phyloP scores from a whole-genome alignment of 2,888 invertebrate species.

The Oxyteleia sp. region DNA sequence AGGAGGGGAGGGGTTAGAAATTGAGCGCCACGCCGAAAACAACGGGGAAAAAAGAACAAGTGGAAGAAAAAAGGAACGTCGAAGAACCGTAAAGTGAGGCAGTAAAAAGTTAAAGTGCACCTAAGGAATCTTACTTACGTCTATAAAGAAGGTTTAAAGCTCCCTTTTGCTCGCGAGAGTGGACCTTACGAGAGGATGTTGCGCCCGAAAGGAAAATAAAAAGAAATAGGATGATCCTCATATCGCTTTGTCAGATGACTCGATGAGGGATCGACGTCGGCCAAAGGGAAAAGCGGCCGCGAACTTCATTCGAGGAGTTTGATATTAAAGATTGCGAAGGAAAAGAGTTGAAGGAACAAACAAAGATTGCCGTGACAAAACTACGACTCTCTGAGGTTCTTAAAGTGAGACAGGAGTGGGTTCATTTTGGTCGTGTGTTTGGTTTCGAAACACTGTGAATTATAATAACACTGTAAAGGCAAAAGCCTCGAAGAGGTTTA shows the following conservation, averaged over 20 bases:
- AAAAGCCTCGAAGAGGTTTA: too few relatives aligned
- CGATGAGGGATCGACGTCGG: slow-evolving; percentile 26
- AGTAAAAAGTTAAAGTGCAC: slow-evolving; percentile 76
- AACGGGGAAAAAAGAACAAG: too few relatives aligned
- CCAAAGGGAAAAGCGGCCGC: neutral
- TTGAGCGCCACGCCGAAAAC: neutral
- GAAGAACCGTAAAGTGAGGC: slow-evolving; percentile 73
- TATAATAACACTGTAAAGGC: too few relatives aligned
- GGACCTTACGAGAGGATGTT: slow-evolving; percentile 43
- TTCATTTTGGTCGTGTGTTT: too few relatives aligned
- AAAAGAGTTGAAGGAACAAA: neutral
- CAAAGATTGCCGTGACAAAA: too few relatives aligned
- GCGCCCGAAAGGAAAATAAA: slow-evolving; percentile 42
- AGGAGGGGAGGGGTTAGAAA: slow-evolving; percentile 2
- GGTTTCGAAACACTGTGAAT: too few relatives aligned
- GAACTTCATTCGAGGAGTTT: neutral
- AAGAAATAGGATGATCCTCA: slow-evolving; percentile 33
- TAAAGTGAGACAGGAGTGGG: too few relatives aligned
- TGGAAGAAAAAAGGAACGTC: slow-evolving; percentile 17
- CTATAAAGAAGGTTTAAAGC: slow-evolving; percentile 76
- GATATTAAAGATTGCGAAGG: neutral
- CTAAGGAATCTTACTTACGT: slow-evolving; percentile 77
- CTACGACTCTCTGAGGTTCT: too few relatives aligned
- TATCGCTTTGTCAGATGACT: slow-evolving; percentile 52
- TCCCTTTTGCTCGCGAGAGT: slow-evolving; percentile 43